Percentiles rank a stretch among this genome's conserved stretches.
These are phyloP conservation scores for Gymnopithys bicolor DNA, from an alignment of 2,797 vertebrate genomes.

Conservation along the genomic window DNA sequence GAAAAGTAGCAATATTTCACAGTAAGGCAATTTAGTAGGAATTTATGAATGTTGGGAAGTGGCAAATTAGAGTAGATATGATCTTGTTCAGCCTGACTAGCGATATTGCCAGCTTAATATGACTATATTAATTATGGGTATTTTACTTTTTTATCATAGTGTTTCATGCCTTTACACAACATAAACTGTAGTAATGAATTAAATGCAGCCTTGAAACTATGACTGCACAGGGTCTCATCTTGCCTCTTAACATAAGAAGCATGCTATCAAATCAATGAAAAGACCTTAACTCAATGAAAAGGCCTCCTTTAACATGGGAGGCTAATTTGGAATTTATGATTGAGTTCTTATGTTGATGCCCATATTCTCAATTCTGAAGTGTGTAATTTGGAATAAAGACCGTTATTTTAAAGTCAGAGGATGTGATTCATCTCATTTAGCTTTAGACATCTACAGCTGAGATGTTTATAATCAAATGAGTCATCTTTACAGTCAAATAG, in stretches of 20 bases:
- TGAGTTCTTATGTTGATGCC: slow-evolving; percentile 52
- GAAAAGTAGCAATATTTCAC: slow-evolving; percentile 17
- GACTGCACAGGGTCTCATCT: slow-evolving; percentile 36
- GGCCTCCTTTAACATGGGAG: background rate
- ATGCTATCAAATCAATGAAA: slow-evolving; percentile 33
- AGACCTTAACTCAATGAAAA: slow-evolving; percentile 48
- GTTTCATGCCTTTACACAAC: background rate
- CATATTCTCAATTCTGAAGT: slow-evolving; percentile 45
- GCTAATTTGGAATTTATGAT: slow-evolving; percentile 62
- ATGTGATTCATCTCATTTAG: slow-evolving; percentile 57
- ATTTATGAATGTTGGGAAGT: slow-evolving; percentile 46
- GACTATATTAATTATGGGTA: slow-evolving; percentile 47
- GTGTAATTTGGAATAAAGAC: slow-evolving; percentile 61
- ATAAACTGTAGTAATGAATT: slow-evolving; percentile 54
- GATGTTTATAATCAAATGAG: slow-evolving; percentile 54
- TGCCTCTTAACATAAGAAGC: slow-evolving; percentile 31
- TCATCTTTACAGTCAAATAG: slow-evolving; percentile 39
- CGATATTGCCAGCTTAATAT: slow-evolving; percentile 36
- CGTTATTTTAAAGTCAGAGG: slow-evolving; percentile 54
- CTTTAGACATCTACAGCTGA: slow-evolving; percentile 51
- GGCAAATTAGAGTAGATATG: slow-evolving; percentile 42
- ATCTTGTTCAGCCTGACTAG: slow-evolving; percentile 35
- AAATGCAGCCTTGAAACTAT: slow-evolving; percentile 48
- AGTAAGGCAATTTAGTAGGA: slow-evolving; percentile 42
- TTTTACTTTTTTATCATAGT: slow-evolving; percentile 37